Evolutionary conservation across 2,113 vertebrate species (phyloP).

Genomic region (Cryptomyrus ogoouensis): DNA sequence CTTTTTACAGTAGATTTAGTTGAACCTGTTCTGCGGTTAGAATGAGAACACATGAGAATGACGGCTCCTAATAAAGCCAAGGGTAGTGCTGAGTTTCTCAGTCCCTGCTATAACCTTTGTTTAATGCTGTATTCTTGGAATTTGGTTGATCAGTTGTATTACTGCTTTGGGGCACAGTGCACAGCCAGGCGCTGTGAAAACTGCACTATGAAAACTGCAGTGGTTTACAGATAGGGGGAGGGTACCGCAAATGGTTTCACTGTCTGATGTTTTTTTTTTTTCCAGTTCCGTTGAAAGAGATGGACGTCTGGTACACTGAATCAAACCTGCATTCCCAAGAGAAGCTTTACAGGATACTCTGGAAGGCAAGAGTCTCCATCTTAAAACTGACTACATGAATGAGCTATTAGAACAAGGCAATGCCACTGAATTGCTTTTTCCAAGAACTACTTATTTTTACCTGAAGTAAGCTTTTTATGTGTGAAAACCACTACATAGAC

Average conservation of each 20-base stretch:
- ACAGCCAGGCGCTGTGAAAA: background rate
- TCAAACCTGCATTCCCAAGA: background rate
- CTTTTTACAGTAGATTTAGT: background rate
- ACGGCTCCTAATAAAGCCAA: background rate
- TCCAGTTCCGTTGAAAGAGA: conserved; percentile 9
- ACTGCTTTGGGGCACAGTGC: background rate
- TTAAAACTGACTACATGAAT: background rate
- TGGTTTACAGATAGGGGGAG: background rate
- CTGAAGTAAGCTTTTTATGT: background rate
- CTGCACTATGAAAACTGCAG: background rate
- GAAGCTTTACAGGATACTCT: conserved; percentile 5
- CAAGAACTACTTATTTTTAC: background rate
- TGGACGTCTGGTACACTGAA: conserved; percentile 17
- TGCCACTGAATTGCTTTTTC: background rate
- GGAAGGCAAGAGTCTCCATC: conserved; percentile 21
- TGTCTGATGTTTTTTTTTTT: background rate
- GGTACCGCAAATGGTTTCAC: background rate
- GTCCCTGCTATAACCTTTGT: background rate
- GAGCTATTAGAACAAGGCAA: background rate
- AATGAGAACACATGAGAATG: background rate
- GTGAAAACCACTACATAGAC: background rate
- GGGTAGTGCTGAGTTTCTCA: background rate
- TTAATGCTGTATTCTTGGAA: background rate
- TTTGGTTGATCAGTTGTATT: background rate
- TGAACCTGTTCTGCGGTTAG: background rate